These are phyloP conservation scores for Candidula unifasciata DNA, from an alignment of 2,888 invertebrate genomes.

Conservation along the genomic window DNA sequence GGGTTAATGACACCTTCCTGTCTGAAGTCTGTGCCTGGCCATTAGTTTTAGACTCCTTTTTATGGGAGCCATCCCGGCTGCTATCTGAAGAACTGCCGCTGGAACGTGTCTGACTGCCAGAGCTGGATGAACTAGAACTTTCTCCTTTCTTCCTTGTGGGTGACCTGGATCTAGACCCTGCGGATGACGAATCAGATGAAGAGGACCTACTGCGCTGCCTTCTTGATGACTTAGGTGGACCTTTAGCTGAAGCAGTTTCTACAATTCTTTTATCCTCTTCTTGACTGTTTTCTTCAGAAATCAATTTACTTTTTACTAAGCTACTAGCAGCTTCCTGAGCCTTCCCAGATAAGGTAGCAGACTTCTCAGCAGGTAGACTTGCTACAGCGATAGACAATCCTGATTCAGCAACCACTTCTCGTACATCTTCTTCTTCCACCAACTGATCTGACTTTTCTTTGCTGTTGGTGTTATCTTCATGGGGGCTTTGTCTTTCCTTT, in stretches of 20 bases:
- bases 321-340: no score
- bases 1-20: background rate
- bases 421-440: no score
- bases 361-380: no score
- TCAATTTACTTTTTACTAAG: slow-evolving; percentile 33
- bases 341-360: no score
- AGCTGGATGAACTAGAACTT: slow-evolving; percentile 33
- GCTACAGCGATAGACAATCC: background rate
- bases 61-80: slow-evolving; percentile 46
- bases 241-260: slow-evolving; percentile 17
- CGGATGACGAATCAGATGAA: slow-evolving; percentile 45
- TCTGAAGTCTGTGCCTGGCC: background rate
- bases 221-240: background rate
- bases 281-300: slow-evolving; percentile 15
- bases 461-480: no score
- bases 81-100: slow-evolving; percentile 61
- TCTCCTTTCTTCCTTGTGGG: slow-evolving; percentile 51
- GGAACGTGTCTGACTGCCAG: slow-evolving; percentile 46
- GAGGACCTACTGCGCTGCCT: background rate
- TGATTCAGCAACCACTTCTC: background rate
- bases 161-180: slow-evolving; percentile 61
- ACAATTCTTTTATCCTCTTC: background rate
- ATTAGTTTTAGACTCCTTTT: background rate
- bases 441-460: no score
- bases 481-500: background rate